Evolutionary conservation across 2,888 invertebrate species (phyloP), one percentile per base, ranked within the genome.

Genomic region (Coleophora flavipennella): DNA sequence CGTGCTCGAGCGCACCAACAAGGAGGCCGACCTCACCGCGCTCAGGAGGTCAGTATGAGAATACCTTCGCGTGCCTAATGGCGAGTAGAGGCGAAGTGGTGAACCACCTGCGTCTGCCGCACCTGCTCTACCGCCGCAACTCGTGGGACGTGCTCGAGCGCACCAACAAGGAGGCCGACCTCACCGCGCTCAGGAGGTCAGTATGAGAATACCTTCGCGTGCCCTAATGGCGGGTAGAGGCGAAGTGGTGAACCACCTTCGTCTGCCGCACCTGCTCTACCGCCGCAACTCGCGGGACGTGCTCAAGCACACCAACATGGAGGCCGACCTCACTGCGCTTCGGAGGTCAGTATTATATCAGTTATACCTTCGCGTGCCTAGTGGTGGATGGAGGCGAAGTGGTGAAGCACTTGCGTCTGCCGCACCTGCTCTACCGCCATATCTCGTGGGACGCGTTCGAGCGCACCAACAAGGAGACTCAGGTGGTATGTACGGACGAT

Each of bases 301-400:
- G 20, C 20, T 20, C 20, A 3, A 20, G 20, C 6, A 6, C 3
- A 20, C 20, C 20, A 6, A 20, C 20, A 20, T 4, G 20, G 20
- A 20, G 20, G 20, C 20, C 20, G 20, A 20, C 6, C 20, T 20
- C 6, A 20, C 20, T 4, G 20, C 20, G 3, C 20, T 20, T 3
- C 3, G 20, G 6, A 20, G 20, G 1, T 98, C 97, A 73, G 91
- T 94, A 44, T 95, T 20, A 20, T 6, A 20, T 20, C 6, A 4
- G 20, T 59, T 92, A 94, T 0, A 93, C 96, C 1, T 98, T 97
- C 73, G 91, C 95, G 44, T 95, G 94, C 50, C 77, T 97, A 20
- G 87, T 97, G 37, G 93, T 92, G 36, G 91, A 91, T 0, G 96
- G 97, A 55, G 98, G 97, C 1, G 96, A 97, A 59, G 93, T 97